Percentiles rank a stretch among this genome's conserved stretches.
phyloP scores from a whole-genome alignment of 2,888 invertebrate species.

The Agonum fuliginosum region DNA sequence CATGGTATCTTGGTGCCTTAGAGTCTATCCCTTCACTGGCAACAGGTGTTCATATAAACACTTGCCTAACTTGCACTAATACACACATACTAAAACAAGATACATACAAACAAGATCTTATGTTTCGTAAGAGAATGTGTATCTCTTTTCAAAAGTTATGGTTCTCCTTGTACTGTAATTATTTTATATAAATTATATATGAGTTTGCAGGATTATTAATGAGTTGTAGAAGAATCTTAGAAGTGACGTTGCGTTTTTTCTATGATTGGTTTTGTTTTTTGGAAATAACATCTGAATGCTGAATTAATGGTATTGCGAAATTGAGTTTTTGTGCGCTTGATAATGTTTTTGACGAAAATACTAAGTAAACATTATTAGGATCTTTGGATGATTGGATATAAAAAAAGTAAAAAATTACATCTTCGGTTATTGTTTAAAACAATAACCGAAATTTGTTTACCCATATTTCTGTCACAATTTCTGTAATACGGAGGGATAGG shows the following conservation, averaged over 20 bases:
- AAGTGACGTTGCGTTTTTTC: constrained; percentile 14
- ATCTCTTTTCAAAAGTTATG: constrained; percentile 9
- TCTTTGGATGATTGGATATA: too few species aligned
- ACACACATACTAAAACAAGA: not conserved
- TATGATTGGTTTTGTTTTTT: constrained; percentile 15
- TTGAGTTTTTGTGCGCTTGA: not conserved
- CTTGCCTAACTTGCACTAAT: constrained; percentile 30
- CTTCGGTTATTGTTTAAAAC: too few species aligned
- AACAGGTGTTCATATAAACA: constrained; percentile 57
- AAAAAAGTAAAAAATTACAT: too few species aligned
- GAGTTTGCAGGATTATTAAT: constrained; percentile 18
- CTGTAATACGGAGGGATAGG: too few species aligned
- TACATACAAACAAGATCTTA: constrained; percentile 2
- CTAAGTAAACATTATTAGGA: too few species aligned
- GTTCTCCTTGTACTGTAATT: constrained; percentile 24
- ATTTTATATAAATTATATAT: constrained; percentile 31
- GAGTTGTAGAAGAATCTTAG: constrained; percentile 25
- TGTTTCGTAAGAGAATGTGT: constrained; percentile 18
- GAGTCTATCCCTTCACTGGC: constrained; percentile 56
- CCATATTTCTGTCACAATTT: too few species aligned
- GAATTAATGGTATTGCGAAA: constrained; percentile 17
- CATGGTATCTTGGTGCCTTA: constrained; percentile 48
- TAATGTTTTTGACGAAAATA: too few species aligned
- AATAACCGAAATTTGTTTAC: too few species aligned
- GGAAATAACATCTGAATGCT: not conserved